phyloP scores from a whole-genome alignment of 2,888 invertebrate genomes.

The Idaea dimidiata region DNA sequence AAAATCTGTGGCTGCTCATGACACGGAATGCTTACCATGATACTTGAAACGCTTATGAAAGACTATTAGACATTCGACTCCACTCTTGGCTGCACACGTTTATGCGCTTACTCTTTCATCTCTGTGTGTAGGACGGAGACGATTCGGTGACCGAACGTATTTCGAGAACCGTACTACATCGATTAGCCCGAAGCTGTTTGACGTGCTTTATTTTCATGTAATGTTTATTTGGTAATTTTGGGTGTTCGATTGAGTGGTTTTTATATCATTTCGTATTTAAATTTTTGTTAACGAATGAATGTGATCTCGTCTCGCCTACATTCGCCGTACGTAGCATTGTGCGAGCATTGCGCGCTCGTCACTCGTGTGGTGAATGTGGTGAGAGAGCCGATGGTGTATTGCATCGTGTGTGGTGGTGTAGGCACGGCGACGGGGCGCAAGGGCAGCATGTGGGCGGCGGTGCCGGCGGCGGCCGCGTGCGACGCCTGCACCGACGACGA shows the following conservation, averaged over 20 bases:
- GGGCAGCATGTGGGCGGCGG: constrained; percentile 80
- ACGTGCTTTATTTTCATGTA: constrained; percentile 77
- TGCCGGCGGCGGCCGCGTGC: constrained; percentile 67
- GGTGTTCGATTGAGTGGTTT: constrained; percentile 75
- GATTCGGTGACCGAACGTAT: constrained; percentile 54
- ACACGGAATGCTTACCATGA: constrained; percentile 78
- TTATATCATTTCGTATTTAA: constrained; percentile 58
- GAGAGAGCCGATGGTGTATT: constrained; percentile 40
- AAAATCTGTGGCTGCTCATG: constrained; percentile 71
- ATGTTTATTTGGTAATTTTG: constrained; percentile 64
- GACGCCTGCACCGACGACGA: constrained; percentile 56
- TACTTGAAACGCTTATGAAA: constrained; percentile 70
- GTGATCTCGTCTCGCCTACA: constrained; percentile 8
- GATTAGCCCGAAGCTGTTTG: constrained; percentile 76
- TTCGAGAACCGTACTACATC: constrained; percentile 68
- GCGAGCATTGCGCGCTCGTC: no score
- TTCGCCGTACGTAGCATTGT: constrained; percentile 5
- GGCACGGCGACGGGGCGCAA: constrained; percentile 79
- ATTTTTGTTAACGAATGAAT: constrained; percentile 43
- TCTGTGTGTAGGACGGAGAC: constrained; percentile 73
- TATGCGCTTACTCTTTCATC: constrained; percentile 76
- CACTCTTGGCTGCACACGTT: constrained; percentile 80
- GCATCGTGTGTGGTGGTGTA: constrained; percentile 39
- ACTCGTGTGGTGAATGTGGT: no score
- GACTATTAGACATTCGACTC: constrained; percentile 77